These are phyloP conservation scores for Bhutanitis thaidina DNA, from an alignment of 2,888 invertebrate genomes.

Conservation along the genomic window DNA sequence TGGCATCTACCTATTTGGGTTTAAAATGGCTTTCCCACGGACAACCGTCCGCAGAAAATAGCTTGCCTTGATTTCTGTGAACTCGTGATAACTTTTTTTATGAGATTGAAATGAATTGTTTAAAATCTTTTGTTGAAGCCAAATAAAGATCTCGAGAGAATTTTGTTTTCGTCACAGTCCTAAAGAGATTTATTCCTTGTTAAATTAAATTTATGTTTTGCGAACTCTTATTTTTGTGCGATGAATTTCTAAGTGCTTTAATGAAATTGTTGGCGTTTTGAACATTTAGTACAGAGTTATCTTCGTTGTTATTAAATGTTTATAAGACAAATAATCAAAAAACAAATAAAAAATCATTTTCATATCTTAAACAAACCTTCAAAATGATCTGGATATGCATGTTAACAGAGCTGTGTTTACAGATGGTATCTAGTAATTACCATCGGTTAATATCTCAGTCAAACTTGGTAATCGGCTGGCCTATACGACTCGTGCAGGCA, in stretches of 20 bases:
- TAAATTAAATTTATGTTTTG: constrained; percentile 47
- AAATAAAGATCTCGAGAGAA: constrained; percentile 62
- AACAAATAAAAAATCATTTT: not conserved
- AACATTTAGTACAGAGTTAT: constrained; percentile 1
- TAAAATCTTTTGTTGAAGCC: constrained; percentile 70
- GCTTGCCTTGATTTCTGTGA: constrained; percentile 65
- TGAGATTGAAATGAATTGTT: constrained; percentile 72
- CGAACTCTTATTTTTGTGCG: constrained; percentile 32
- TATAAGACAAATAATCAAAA: not conserved
- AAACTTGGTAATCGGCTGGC: constrained; percentile 49
- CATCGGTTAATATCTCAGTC: constrained; percentile 59
- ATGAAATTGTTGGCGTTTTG: constrained; percentile 11
- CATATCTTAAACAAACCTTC: no score
- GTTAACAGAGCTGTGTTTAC: constrained; percentile 45
- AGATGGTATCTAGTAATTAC: constrained; percentile 61
- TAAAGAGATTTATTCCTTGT: constrained; percentile 58
- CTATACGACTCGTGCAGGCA: constrained; percentile 44
- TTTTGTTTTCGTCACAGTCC: constrained; percentile 60
- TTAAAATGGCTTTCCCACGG: constrained; percentile 61
- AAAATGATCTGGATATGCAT: no score
- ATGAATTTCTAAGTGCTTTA: constrained; percentile 16
- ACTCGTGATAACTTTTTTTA: constrained; percentile 74
- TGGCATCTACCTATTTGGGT: constrained; percentile 38
- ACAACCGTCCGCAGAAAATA: constrained; percentile 62
- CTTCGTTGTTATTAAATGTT: not conserved